Conservation (phyloP, 2,113 vertebrate genomes). For the Maccullochella peelii region DNA sequence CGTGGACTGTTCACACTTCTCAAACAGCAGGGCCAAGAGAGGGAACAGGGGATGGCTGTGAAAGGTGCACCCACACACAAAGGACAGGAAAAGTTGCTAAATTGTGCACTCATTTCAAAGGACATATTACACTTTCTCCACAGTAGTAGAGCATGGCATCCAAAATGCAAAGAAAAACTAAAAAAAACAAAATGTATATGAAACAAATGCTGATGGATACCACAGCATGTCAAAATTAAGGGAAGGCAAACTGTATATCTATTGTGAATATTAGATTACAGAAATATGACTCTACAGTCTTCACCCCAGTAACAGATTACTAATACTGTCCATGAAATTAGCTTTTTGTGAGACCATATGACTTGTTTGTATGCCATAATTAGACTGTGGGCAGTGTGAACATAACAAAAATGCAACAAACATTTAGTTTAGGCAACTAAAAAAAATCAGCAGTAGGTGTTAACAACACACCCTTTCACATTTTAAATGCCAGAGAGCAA, state of each 20-base stretch:
- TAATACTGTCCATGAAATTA: not conserved
- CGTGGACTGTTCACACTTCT: slow-evolving; percentile 97
- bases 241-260: not conserved
- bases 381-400: not conserved
- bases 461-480: not conserved
- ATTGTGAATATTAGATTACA: not conserved
- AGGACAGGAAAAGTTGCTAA: not conserved
- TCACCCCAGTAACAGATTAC: not conserved
- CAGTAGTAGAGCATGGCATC: not conserved
- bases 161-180: not conserved
- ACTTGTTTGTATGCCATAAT: not conserved
- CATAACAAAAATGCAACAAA: not conserved
- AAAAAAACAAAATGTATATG: not conserved
- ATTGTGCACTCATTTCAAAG: not conserved
- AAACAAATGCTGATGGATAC: not conserved
- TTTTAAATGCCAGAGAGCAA: not conserved
- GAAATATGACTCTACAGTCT: not conserved
- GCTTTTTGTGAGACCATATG: not conserved
- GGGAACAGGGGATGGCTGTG: slow-evolving; percentile 95
- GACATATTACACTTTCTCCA: not conserved
- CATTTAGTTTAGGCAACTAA: not conserved
- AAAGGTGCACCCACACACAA: not conserved
- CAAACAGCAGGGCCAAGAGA: slow-evolving; percentile 94
- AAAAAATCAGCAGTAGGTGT: not conserved
- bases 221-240: not conserved